These are phyloP conservation scores for Caenorhabditis sinica DNA, from an alignment of 2,888 invertebrate species.

Conservation along the genomic window DNA sequence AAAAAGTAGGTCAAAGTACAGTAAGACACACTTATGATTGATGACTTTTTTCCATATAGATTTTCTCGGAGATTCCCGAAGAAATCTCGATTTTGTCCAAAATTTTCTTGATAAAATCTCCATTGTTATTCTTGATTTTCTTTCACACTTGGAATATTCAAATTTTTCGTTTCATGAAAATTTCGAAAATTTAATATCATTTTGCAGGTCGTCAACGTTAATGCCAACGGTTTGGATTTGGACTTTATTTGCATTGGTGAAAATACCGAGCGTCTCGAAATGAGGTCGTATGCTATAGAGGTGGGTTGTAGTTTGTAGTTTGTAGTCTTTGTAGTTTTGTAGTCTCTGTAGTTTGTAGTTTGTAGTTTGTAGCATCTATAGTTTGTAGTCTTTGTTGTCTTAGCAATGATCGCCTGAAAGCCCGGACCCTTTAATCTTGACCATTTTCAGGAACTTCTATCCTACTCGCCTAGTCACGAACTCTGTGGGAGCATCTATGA, in stretches of 20 bases:
- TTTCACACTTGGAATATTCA: constrained; percentile 4
- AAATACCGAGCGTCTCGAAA: constrained; percentile 64
- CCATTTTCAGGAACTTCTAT: constrained; percentile 48
- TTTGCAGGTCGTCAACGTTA: constrained; percentile 62
- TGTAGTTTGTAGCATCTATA: not conserved
- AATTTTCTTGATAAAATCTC: not conserved
- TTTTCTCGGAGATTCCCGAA: constrained; percentile 17
- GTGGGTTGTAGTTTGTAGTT: constrained; percentile 5
- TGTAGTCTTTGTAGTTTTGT: no score
- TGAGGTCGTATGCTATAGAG: constrained; percentile 63
- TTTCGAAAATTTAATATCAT: no score
- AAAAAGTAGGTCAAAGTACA: constrained; percentile 40
- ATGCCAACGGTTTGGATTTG: constrained; percentile 63
- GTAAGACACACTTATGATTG: constrained; percentile 5
- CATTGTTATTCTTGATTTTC: not conserved
- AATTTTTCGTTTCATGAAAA: constrained; percentile 6
- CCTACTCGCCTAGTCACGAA: constrained; percentile 62
- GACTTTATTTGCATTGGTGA: constrained; percentile 66
- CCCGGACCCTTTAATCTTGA: not conserved
- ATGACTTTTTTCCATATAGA: constrained; percentile 18
- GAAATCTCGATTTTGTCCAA: not conserved
- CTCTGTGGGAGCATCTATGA: constrained; percentile 63
- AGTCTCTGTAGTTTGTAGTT: no score
- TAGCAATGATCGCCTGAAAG: no score
- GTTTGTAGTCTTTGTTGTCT: no score